Base-by-base conservation (phyloP, 2,888 invertebrate species). In the Oscheius sp. region DNA sequence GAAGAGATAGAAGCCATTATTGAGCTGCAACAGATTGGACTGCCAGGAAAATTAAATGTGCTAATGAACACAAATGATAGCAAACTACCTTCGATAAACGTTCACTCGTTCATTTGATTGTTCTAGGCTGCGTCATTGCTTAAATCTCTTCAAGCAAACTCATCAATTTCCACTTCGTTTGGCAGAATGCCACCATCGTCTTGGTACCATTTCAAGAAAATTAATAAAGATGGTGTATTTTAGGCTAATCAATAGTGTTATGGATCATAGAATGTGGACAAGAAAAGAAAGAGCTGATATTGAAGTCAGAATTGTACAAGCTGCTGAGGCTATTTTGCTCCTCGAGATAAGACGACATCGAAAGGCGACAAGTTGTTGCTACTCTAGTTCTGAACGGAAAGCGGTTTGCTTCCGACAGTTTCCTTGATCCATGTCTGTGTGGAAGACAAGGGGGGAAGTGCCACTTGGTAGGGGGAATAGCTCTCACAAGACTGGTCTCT, bases 141-240 rank as follows among this genome's bases (percentile, higher is more conserved):
- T 6, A 55, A 55, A 20, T 37, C 37, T 2, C 55, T 55, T 2
- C 52, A 52, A 27, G n/a, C 23, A 3, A 15, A 34, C 20, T 27
- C 29, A 10, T 10, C 25, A 31, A n/a, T n/a, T 29, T 17, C 33
- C n/a, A n/a, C 17, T 0, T 2, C 42, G 15, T 25, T 15, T 17
- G 58, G 67, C 3, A 23, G 46, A 29, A 72, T 80, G 12, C 84
- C 84, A 3, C 82, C 84, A 5, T 68, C 82, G 27, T 76, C 74
- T 46, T 84, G 81, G 75, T 81, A 84, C 48, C 76, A 84, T 5
- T 72, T 84, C 37, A 74, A 82, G 4, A 73, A 70, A 42, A 66
- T 73, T 34, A 70, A 76, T 48, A 15, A 50, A 2, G 63, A 69
- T 1, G 73, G 72, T n/a, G 76, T 78, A 34, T 50, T 50, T 33